phyloP scores from a whole-genome alignment of 2,888 invertebrate genomes.

The Nemurella pictetii region DNA sequence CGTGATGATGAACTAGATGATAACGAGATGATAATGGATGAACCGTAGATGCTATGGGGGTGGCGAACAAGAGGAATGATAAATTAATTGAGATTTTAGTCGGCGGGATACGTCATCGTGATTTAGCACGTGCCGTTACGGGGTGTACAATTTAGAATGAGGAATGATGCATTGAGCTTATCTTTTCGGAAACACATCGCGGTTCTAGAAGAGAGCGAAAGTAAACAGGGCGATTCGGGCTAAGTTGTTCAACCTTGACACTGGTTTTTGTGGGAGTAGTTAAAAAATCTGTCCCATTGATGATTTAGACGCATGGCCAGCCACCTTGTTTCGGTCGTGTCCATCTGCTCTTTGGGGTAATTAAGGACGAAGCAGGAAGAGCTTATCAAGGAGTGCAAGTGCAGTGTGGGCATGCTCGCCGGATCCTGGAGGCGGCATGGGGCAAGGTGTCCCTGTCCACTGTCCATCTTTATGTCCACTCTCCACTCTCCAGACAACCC shows the following conservation, averaged over 20 bases:
- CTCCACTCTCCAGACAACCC: too few relatives aligned
- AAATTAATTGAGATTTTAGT: background rate
- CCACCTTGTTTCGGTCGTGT: background rate
- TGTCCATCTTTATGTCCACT: too few relatives aligned
- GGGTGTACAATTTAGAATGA: background rate
- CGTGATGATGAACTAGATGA: background rate
- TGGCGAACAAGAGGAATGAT: background rate
- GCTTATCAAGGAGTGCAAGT: conserved; percentile 23
- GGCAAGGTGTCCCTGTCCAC: background rate
- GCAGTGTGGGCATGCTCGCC: conserved; percentile 18
- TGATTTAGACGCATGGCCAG: background rate
- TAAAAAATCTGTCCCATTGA: background rate
- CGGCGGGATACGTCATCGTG: background rate
- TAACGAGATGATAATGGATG: background rate
- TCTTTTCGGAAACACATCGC: background rate
- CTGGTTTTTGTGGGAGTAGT: background rate
- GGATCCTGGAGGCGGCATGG: conserved; percentile 14
- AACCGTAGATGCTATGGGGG: background rate
- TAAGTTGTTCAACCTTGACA: background rate
- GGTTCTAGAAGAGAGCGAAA: background rate
- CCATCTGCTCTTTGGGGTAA: background rate
- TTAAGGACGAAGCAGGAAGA: conserved; percentile 3
- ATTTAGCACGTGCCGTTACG: background rate
- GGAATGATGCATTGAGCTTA: too few relatives aligned
- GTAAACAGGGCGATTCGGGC: background rate